A percentile compares a stretch with the other conserved stretches of the same genome.
phyloP scores from a whole-genome alignment of 2,797 vertebrate genomes.

The Eupleurogrammus muticus region DNA sequence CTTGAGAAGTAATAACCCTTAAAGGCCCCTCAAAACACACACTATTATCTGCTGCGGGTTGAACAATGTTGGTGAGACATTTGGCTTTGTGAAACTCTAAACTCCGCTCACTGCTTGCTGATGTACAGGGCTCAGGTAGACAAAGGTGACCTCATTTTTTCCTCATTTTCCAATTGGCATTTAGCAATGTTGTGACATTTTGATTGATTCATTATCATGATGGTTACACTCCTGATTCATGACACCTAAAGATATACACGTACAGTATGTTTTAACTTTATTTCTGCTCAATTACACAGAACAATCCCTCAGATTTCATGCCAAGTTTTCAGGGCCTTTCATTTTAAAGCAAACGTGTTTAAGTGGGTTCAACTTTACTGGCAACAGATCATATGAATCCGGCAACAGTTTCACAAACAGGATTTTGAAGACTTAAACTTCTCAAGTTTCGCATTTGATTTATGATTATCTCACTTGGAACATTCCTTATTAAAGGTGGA shows the following conservation, averaged over 20 bases:
- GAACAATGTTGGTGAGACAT: no score
- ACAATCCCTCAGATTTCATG: background rate
- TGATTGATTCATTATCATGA: conserved; percentile 9
- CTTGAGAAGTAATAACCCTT: background rate
- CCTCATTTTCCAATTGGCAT: background rate
- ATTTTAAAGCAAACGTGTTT: conserved; percentile 12
- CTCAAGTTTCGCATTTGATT: conserved; percentile 40
- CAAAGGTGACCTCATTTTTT: no score
- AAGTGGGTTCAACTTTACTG: conserved; percentile 20
- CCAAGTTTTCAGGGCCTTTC: conserved; percentile 6
- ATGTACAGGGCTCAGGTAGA: background rate
- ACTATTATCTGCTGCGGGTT: no score
- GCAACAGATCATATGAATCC: conserved; percentile 33
- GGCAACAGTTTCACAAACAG: conserved; percentile 29
- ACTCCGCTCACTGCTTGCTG: no score
- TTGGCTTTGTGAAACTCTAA: no score
- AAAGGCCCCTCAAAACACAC: background rate
- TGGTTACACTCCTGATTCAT: conserved; percentile 8
- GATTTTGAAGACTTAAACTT: conserved; percentile 40
- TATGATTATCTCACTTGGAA: conserved; percentile 46
- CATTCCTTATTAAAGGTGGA: conserved; percentile 53
- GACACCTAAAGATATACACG: background rate
- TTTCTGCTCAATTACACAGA: background rate
- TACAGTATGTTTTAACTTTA: background rate
- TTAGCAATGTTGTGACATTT: background rate